Evolutionary conservation across 2,888 invertebrate genomes (phyloP), one percentile per base, ranked within the genome.

Genomic region (Notocelia uddmanniana): DNA sequence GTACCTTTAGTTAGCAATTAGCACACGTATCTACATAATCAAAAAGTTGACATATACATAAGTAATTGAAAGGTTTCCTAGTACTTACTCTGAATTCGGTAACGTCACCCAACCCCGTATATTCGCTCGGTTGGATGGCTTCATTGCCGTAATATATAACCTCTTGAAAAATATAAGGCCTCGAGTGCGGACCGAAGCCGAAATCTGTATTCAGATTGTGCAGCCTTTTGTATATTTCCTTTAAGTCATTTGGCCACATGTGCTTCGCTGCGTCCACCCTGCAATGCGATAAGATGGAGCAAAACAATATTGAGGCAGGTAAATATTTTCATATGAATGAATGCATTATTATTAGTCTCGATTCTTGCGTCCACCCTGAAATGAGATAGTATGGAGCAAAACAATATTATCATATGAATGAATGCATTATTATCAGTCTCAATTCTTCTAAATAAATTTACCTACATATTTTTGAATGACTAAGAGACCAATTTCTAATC

Each of bases 181-280:
- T 94, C 0, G 95, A 79, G 41, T 95, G 94, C 0, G 88, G 78
- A 0, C 92, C 81, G 76, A 97, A 97, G 2, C 96, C 96, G 74
- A 95, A 94, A 0, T 89, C 82, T 0, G 92, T 92, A 76, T 95
- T 96, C 37, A 97, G 85, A 82, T 95, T 84, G 8, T 95, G 90
- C 8, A 96, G 80, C 23, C 93, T 86, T 0, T 89, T 90, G 79
- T 95, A 96, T 74, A 98, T 97, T n/a, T 83, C 84, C 74, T 92
- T 80, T 34, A 98, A 88, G 85, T 98, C 97, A 2, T 85, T 83
- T 0, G 98, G 97, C 93, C 95, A 95, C 95, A 97, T 96, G 82
- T 97, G 96, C 79, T 96, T 97, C 0, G 96, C 96, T 31, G 96
- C 96, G 83, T 97, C 97, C 8, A 97, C 94, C 76, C 97, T 95